Evolutionary conservation across 2,113 vertebrate species (phyloP), one percentile per base, ranked within the genome.

Genomic region (Rostratula benghalensis): DNA sequence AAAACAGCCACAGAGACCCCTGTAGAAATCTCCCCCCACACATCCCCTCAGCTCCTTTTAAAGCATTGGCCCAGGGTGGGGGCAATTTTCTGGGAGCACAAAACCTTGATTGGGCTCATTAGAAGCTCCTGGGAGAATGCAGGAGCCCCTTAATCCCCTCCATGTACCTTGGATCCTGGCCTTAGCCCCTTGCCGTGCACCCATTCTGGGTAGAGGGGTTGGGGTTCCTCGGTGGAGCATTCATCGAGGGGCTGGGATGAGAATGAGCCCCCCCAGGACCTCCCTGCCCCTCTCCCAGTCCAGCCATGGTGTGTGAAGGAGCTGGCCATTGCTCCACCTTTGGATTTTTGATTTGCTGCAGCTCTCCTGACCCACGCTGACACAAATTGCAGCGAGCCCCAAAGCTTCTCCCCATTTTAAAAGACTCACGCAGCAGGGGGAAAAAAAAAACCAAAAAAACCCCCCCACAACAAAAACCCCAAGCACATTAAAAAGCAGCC

Each of bases 221-320:
- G 0, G 51, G 63, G 30, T 8, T 54, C 39, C 59, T 35, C 2
- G 0, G 7, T 15, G 39, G 56, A 71, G 23, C 3, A 4, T 16
- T 68, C 1, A 0, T 14, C 0, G 12, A 7, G 15, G 46, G 33
- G 28, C 37, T 33, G 78, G 46, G 43, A 31, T 30, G 30, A 31
- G 7, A 10, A 3, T 6, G 60, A 75, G 8, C 4, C 61, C 46
- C 46, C 45, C 28, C 1, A 0, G 59, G 37, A 33, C 17, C 35
- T 70, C 89, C 48, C 31, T 71, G 53, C 54, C 30, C 46, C 53
- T 51, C 63, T 90, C 45, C 45, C 41, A 4, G 0, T 28, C 33
- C 18, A 3, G 28, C 39, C 0, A 0, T 0, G 2, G 30, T 37
- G 27, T 14, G 65, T 1, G 2, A 51, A 76, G 50, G 28, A 77